Conservation (phyloP, 2,888 invertebrate species). For the Chloroclysta siterata region DNA sequence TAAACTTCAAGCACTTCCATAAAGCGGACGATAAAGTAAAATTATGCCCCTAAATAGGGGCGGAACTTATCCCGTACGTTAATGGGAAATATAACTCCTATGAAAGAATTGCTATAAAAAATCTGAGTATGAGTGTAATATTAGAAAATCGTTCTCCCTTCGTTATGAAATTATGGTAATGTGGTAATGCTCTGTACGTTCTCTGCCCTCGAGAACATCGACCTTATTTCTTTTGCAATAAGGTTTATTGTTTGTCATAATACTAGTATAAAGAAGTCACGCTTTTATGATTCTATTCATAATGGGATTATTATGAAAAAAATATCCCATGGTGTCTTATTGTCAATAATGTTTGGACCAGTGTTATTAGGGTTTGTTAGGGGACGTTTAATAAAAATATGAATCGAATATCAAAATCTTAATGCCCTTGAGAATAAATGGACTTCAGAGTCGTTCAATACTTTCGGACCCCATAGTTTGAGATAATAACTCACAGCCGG, state of each 20-base stretch:
- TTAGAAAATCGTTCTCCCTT: slow-evolving; percentile 75
- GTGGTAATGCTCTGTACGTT: slow-evolving; percentile 35
- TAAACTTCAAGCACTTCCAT: slow-evolving; percentile 35
- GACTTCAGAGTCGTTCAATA: slow-evolving; percentile 28
- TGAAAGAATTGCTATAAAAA: slow-evolving; percentile 55
- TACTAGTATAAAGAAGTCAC: slow-evolving; percentile 40
- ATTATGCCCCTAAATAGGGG: slow-evolving; percentile 31
- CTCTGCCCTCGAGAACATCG: slow-evolving; percentile 5
- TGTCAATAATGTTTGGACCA: slow-evolving; percentile 61
- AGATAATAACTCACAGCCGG: slow-evolving; percentile 9
- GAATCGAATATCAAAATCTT: slow-evolving; percentile 51
- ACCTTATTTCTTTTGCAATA: slow-evolving; percentile 27
- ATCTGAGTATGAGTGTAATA: slow-evolving; percentile 71
- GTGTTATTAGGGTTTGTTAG: slow-evolving; percentile 53
- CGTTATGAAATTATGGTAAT: slow-evolving; percentile 81
- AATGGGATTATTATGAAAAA: slow-evolving; percentile 46
- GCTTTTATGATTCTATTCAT: slow-evolving; percentile 46
- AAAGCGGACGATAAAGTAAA: slow-evolving; percentile 26
- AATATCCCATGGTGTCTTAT: slow-evolving; percentile 68
- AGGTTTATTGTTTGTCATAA: slow-evolving; percentile 19
- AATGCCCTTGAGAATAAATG: slow-evolving; percentile 33
- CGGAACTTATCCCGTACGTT: slow-evolving; percentile 38
- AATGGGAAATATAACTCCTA: slow-evolving; percentile 41
- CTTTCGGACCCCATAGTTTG: slow-evolving; percentile 29
- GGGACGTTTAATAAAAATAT: slow-evolving; percentile 64